Evolutionary conservation across 2,113 vertebrate species (phyloP), one percentile per base, ranked within the genome.

Genomic region (Mustelus asterias): DNA sequence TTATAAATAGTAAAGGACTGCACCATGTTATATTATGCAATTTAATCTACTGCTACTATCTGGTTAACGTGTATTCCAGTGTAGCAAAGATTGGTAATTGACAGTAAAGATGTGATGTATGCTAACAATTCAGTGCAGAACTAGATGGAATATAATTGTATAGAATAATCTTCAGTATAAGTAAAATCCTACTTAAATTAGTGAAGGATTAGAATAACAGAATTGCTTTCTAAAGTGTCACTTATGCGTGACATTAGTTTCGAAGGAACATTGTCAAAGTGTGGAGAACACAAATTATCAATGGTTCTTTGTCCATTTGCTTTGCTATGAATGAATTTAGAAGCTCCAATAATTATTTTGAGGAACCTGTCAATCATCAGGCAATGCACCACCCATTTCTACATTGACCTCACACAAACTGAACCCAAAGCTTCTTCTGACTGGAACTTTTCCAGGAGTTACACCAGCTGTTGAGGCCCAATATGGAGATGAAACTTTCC

Each of bases 251-350:
- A 72, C 41, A 54, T 70, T 76, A 10, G 8, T 95, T 72, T 95
- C 41, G 33, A 18, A 29, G 5, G 33, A 44, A 60, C 26, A 76
- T 13, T 37, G 37, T 72, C 54, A 72, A 72, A 70, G 93, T 29
- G 54, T 29, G 58, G 22, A 90, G 20, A 29, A 16, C 41, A 26
- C 20, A 67, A 69, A 44, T 70, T 69, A 67, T 41, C n/a, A 95
- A 95, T 54, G 24, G 69, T 95, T 95, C 24, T 41, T 44, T 48
- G 22, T 72, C 93, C 93, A 95, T 95, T 95, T 95, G 67, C 24
- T 70, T 94, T 69, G n/a, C 18, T 70, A 44, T 44, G 67, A 72
- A 44, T 94, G 65, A 93, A 94, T 94, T 67, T 94, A 63, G 63
- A 94, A 67, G 65, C 65, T 69, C 65, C 65, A 94, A 13, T 70